A percentile compares a stretch with the other conserved stretches of the same genome.
Conservation (phyloP, 2,113 vertebrate genomes). For the Bubo scandiacus region DNA sequence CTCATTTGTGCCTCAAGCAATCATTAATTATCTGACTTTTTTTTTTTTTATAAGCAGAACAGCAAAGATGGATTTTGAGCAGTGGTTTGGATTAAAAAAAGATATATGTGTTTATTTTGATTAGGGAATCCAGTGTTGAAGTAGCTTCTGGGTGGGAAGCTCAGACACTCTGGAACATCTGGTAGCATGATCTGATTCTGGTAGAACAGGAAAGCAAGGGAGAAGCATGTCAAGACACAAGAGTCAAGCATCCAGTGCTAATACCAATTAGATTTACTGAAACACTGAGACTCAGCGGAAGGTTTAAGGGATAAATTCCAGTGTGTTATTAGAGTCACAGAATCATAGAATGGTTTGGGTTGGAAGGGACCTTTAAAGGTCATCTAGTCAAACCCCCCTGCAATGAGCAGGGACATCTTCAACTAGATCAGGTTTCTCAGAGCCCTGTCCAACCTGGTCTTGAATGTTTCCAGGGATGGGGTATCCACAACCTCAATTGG, state of each 20-base stretch:
- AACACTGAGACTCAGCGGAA: background rate
- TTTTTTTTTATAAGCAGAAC: background rate
- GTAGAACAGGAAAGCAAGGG: background rate
- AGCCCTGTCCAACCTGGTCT: background rate
- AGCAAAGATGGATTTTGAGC: background rate
- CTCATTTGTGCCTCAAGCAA: background rate
- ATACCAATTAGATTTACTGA: background rate
- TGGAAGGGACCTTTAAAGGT: background rate
- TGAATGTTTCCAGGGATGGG: background rate
- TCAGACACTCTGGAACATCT: background rate
- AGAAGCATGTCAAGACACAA: background rate
- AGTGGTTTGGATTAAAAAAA: background rate
- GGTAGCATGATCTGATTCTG: background rate
- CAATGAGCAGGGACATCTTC: background rate
- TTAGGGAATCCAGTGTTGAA: background rate
- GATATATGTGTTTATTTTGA: background rate
- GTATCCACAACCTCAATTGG: rapidly evolving
- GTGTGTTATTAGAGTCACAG: background rate
- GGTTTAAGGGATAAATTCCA: background rate
- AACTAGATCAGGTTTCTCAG: background rate
- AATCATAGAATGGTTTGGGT: background rate
- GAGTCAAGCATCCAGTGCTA: background rate
- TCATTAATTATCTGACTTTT: background rate
- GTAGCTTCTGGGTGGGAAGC: background rate
- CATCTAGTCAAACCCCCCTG: background rate